Evolutionary conservation across 2,113 vertebrate species (phyloP).

Genomic region (Sceloporus tristichus): DNA sequence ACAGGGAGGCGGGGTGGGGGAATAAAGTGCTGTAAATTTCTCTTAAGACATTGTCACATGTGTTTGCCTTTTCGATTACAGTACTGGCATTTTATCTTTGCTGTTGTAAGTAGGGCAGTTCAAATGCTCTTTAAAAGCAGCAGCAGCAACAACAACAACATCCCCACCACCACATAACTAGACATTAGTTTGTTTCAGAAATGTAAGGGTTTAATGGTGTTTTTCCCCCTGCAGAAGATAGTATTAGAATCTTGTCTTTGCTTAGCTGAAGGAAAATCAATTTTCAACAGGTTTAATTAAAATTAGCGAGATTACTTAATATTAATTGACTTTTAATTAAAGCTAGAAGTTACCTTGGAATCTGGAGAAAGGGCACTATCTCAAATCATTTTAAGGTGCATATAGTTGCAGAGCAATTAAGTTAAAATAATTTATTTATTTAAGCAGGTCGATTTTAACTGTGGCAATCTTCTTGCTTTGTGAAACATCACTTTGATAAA

Average conservation of each 20-base stretch:
- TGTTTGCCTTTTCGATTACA: not conserved
- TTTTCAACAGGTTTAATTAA: slow-evolving; percentile 79
- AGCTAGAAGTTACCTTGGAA: slow-evolving; percentile 78
- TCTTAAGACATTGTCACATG: not conserved
- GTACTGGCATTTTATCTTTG: not conserved
- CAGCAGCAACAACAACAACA: no score
- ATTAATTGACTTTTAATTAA: slow-evolving; percentile 81
- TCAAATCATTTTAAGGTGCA: slow-evolving; percentile 52
- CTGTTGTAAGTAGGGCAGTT: not conserved
- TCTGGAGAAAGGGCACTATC: slow-evolving; percentile 61
- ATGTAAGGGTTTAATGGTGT: slow-evolving; percentile 7
- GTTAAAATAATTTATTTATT: slow-evolving; percentile 61
- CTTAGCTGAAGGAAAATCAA: slow-evolving; percentile 73
- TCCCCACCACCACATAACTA: no score
- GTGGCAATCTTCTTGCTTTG: slow-evolving; percentile 34
- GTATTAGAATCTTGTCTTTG: slow-evolving; percentile 60
- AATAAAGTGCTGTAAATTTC: slow-evolving; percentile 8
- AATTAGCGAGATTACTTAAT: slow-evolving; percentile 80
- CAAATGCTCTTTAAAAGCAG: not conserved
- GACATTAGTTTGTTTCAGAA: not conserved
- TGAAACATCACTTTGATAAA: slow-evolving; percentile 37
- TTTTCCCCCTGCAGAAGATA: slow-evolving; percentile 45
- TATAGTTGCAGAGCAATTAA: slow-evolving; percentile 65
- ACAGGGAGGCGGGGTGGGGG: not conserved
- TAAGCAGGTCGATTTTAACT: slow-evolving; percentile 45